These are phyloP conservation scores for Drosophila mercatorum DNA, from an alignment of 2,888 invertebrate species.

Conservation along the genomic window DNA sequence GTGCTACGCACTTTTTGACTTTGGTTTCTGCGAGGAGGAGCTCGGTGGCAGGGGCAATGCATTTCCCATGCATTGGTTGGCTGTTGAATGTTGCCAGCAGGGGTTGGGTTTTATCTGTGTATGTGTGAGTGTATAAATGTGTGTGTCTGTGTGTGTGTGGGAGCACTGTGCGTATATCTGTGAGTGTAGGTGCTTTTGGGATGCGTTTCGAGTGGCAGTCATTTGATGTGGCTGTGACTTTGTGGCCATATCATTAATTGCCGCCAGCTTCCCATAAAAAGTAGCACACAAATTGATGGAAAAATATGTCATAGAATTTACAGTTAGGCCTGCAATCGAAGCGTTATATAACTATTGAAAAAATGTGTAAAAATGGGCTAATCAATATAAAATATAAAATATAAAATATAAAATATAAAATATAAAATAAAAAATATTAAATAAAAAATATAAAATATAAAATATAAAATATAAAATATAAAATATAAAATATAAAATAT, in stretches of 20 bases:
- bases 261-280: conserved; percentile 67
- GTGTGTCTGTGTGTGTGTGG: conserved; percentile 9
- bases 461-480: too few species aligned
- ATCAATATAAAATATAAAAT: too few species aligned
- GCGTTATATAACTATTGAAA: neutral
- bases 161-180: conserved; percentile 8
- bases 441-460: too few species aligned
- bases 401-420: neutral
- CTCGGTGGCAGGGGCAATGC: conserved; percentile 59
- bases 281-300: conserved; percentile 65
- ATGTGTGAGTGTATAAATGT: conserved; percentile 16
- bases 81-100: conserved; percentile 48
- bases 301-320: neutral
- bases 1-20: conserved; percentile 80
- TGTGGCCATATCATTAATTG: conserved; percentile 79
- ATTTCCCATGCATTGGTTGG: conserved; percentile 80
- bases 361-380: neutral
- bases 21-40: conserved; percentile 41
- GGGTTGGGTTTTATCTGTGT: conserved; percentile 36
- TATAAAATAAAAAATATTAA: too few species aligned
- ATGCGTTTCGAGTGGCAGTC: conserved; percentile 65
- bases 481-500: too few species aligned
- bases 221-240: conserved; percentile 80
- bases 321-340: neutral
- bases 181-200: conserved; percentile 32